Conservation (phyloP, 2,113 vertebrate species). For the Atherinomorus stipes region DNA sequence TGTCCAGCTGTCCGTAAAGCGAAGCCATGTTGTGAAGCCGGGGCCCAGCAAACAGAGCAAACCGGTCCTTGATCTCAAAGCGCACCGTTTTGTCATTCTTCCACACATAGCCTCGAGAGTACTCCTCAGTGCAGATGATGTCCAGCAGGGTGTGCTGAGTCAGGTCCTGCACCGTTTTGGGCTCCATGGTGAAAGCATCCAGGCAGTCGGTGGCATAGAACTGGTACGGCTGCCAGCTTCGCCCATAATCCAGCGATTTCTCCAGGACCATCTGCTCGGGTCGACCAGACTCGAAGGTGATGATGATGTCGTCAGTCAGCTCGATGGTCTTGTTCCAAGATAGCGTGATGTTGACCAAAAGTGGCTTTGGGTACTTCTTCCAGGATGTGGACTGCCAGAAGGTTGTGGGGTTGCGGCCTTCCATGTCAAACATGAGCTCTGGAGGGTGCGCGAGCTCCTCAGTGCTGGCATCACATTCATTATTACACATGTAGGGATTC, state of each 20-base stretch:
- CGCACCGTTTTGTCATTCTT: constrained; percentile 97
- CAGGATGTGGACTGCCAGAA: constrained; percentile 99
- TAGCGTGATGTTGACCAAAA: constrained; percentile 95
- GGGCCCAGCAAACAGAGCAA: constrained; percentile 96
- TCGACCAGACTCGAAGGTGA: constrained; percentile 96
- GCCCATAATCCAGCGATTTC: constrained; percentile 96
- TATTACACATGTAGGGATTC: constrained; percentile 99
- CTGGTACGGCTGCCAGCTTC: constrained; percentile 97
- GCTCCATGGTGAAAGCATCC: constrained; percentile 98
- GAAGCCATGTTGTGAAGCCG: constrained; percentile 98
- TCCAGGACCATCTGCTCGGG: constrained; percentile 99
- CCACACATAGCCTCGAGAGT: constrained; percentile 94
- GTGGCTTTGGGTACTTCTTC: constrained; percentile 94
- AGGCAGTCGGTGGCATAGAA: constrained; percentile 98
- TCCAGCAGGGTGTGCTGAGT: constrained; percentile 94
- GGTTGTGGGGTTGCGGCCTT: constrained; percentile 96
- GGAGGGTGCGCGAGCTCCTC: constrained; percentile 96
- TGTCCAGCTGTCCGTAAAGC: constrained; percentile 97
- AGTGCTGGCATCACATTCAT: constrained; percentile 95
- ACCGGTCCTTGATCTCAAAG: constrained; percentile 98
- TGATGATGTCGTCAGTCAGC: constrained; percentile 96
- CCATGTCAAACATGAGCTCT: constrained; percentile 96
- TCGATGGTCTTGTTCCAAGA: constrained; percentile 99
- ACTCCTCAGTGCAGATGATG: constrained; percentile 99
- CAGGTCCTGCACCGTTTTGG: constrained; percentile 95